Evolutionary conservation across 1,140 invertebrate genomes (phyloP).

Genomic region (Sipha flava): DNA sequence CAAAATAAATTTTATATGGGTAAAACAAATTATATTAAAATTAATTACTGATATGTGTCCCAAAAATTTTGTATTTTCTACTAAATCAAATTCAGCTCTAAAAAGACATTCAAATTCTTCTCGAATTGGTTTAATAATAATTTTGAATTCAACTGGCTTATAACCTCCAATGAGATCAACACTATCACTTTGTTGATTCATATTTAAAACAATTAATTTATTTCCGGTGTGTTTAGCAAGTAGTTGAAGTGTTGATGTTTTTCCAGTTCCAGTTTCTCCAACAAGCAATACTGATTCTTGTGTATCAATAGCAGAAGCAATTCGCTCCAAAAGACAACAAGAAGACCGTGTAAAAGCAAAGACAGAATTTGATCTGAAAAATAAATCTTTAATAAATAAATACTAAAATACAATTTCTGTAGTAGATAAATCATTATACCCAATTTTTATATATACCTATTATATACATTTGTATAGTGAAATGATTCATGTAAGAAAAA

Average conservation of each 20-base stretch:
- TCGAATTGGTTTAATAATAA: constrained; percentile 68
- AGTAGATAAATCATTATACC: too few species aligned
- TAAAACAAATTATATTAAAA: not conserved
- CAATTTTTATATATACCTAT: too few species aligned
- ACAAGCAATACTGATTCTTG: constrained; percentile 90
- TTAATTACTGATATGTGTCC: constrained; percentile 50
- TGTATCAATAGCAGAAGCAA: constrained; percentile 68
- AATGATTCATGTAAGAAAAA: too few species aligned
- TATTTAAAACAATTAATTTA: constrained; percentile 91
- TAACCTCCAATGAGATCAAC: constrained; percentile 93
- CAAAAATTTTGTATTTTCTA: constrained; percentile 79
- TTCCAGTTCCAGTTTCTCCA: constrained; percentile 97
- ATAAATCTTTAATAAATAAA: not conserved
- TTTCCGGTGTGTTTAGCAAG: constrained; percentile 74
- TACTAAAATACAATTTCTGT: not conserved
- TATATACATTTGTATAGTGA: too few species aligned
- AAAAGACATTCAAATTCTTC: constrained; percentile 83
- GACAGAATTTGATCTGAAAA: constrained; percentile 45
- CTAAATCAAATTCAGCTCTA: constrained; percentile 62
- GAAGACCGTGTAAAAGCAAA: constrained; percentile 76
- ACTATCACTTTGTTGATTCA: constrained; percentile 98
- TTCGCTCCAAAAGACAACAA: constrained; percentile 72
- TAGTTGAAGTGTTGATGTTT: constrained; percentile 93
- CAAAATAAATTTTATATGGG: not conserved
- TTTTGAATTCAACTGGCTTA: constrained; percentile 88